Percentiles rank a stretch among this genome's conserved stretches.
Evolutionary conservation across 2,113 vertebrate species (phyloP).

Genomic region (Bolborhynchus lineola): DNA sequence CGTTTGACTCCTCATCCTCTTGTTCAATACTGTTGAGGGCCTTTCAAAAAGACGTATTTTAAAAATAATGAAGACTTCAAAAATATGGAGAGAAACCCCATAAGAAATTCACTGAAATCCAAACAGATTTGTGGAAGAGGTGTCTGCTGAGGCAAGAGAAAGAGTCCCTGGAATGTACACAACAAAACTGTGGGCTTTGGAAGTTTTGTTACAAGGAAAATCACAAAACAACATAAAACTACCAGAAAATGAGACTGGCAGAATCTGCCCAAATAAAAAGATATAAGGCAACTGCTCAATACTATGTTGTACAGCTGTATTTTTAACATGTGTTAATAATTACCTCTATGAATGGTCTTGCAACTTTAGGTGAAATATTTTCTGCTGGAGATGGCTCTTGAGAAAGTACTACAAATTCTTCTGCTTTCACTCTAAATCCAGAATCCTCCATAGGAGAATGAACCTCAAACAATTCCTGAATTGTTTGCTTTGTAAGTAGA

Average conservation of each 20-base stretch:
- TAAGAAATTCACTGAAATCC: neutral
- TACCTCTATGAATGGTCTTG: conserved; percentile 88
- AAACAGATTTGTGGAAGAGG: neutral
- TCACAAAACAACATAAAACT: neutral
- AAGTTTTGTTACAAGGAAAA: neutral
- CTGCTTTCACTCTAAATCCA: conserved; percentile 81
- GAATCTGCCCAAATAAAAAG: neutral
- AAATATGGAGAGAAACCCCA: neutral
- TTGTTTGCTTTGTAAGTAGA: conserved; percentile 79
- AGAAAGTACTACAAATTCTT: conserved; percentile 91
- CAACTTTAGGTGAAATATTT: conserved; percentile 88
- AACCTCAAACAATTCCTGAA: conserved; percentile 93
- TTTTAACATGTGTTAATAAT: neutral
- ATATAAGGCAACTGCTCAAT: neutral
- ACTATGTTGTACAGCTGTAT: neutral
- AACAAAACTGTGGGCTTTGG: neutral
- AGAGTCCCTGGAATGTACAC: neutral
- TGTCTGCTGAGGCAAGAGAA: neutral
- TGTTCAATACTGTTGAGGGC: conserved; percentile 88
- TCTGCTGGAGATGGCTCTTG: conserved; percentile 89
- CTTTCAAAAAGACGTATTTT: conserved; percentile 55
- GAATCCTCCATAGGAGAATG: conserved; percentile 85
- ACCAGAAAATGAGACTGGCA: neutral
- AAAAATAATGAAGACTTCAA: neutral
- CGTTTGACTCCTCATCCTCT: conserved; percentile 58